These are phyloP conservation scores for Phainopepla nitens DNA, from an alignment of 2,113 vertebrate species.

Conservation along the genomic window DNA sequence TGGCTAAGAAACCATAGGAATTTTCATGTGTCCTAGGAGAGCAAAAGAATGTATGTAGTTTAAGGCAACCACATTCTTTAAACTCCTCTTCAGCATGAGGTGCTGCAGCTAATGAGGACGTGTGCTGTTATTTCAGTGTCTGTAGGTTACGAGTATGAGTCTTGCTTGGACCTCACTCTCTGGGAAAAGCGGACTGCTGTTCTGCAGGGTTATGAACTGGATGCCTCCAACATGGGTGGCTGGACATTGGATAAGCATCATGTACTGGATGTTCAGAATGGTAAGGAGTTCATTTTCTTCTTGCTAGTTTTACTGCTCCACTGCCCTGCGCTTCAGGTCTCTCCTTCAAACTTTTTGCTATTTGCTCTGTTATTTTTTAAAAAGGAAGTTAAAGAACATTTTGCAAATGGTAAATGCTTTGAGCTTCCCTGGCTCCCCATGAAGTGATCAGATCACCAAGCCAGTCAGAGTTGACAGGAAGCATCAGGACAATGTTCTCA, in stretches of 20 bases:
- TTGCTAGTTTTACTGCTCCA: background rate
- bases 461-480: background rate
- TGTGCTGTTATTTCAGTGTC: slow-evolving; percentile 82
- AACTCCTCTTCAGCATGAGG: background rate
- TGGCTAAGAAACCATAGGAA: background rate
- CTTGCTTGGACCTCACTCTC: slow-evolving; percentile 90
- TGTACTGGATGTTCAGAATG: slow-evolving; percentile 89
- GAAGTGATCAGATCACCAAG: background rate
- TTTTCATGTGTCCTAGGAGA: background rate
- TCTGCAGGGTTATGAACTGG: slow-evolving; percentile 92
- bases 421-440: background rate
- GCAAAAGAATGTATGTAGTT: background rate
- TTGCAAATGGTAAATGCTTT: background rate
- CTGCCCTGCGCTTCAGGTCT: background rate
- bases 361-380: background rate
- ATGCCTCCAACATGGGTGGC: slow-evolving; percentile 93
- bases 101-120: background rate
- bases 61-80: background rate
- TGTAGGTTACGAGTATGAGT: slow-evolving; percentile 96
- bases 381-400: background rate
- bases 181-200: slow-evolving; percentile 94
- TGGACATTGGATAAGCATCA: slow-evolving; percentile 97
- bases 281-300: slow-evolving; percentile 68
- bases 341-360: background rate
- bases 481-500: background rate